Base-by-base conservation (phyloP, 2,888 invertebrate genomes). In the Baronia brevicornis region DNA sequence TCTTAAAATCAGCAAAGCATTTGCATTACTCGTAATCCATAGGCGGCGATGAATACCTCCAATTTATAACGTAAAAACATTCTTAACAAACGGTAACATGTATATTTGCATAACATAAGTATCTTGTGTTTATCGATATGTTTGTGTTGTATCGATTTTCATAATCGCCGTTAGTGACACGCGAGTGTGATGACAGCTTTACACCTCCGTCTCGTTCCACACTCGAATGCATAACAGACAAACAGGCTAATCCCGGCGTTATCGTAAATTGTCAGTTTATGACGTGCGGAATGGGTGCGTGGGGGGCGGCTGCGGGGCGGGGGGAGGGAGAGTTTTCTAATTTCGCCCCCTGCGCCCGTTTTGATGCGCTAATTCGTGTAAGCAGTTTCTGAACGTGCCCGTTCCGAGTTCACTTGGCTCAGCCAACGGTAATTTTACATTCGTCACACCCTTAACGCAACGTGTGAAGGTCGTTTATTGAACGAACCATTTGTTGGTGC, bases 241-340 rank as follows among this genome's bases (percentile, higher is more conserved):
- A 79, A 82, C 80, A 77, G 64, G 82, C 84, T 84, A 84, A 85
- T 84, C 84, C 84, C 71, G 66, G 66, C 73, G 79, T 82, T 84
- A 85, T 84, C 85, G 84, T 85, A 85, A 85, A 85, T 85, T 80
- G 84, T 84, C 84, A 84, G 82, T 84, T 85, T 85, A 85, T 84
- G 85, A 85, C 84, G 84, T 85, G 84, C 82, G 70, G 79, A 84
- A 80, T 74, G 84, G 72, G 60, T 61, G 68, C 57, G 68, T 63
- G 60, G 60, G 38, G 39, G 39, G 41, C 51, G 53, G 42, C 42
- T 54, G 48, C 51, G 61, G 48, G 53, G 48, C 32, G 13, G 12
- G 40, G 54, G 57, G 54, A 50, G 62, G 63, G 55, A 57, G 72
- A 75, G 72, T 77, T 80, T 80, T 80, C 80, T 79, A 80, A 82